phyloP scores from a whole-genome alignment of 2,888 invertebrate species.

The Eupeodes luniger region DNA sequence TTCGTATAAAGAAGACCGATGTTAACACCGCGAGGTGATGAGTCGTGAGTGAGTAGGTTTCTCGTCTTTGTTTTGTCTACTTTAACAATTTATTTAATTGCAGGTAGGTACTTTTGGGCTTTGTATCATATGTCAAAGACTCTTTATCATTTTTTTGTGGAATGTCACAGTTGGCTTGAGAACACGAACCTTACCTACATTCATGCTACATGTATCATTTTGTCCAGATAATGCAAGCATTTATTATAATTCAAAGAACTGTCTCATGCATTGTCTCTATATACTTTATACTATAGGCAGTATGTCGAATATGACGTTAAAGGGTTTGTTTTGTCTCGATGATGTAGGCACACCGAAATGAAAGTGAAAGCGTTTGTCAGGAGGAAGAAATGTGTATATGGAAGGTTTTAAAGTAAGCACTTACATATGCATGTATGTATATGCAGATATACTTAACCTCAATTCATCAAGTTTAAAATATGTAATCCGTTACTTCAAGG shows the following conservation, averaged over 20 bases:
- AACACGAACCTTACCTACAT: conserved; percentile 5
- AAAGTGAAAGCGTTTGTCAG: conserved; percentile 19
- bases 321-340: conserved; percentile 31
- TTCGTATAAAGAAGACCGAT: conserved; percentile 17
- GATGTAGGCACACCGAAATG: not conserved
- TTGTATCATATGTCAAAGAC: conserved; percentile 59
- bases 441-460: conserved; percentile 23
- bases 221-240: conserved; percentile 29
- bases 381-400: not conserved
- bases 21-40: conserved; percentile 8
- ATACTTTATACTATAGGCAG: not conserved
- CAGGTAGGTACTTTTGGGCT: not conserved
- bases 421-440: not conserved
- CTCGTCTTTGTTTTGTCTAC: conserved; percentile 51
- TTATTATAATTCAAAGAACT: not conserved
- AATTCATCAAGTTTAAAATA: conserved; percentile 19
- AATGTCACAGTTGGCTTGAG: conserved; percentile 4
- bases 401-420: conserved; percentile 12
- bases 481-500: not conserved
- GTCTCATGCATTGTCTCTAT: conserved; percentile 14
- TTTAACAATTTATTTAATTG: conserved; percentile 64
- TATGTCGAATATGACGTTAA: conserved; percentile 8
- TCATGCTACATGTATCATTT: not conserved
- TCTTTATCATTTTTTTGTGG: conserved; percentile 42
- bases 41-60: not conserved